Evolutionary conservation across 1,140 invertebrate species (phyloP).

Genomic region (Adoxophyes honmai): DNA sequence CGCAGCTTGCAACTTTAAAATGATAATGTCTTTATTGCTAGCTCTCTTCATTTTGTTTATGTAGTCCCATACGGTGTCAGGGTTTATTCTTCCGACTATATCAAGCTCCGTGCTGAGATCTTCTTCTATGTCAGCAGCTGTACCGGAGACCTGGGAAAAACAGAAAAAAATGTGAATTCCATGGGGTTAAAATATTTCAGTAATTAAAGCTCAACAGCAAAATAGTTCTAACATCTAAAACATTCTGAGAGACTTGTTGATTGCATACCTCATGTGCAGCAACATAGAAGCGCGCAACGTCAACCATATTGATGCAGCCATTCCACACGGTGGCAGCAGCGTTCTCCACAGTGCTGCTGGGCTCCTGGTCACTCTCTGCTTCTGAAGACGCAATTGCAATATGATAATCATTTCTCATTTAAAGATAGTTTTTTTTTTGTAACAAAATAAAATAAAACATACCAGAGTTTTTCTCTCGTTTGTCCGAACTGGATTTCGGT

Average conservation of each 20-base stretch:
- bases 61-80: conserved; percentile 96
- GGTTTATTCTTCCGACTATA: conserved; percentile 93
- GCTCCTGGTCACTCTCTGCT: conserved; percentile 80
- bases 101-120: conserved; percentile 89
- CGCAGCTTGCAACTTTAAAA: conserved; percentile 88
- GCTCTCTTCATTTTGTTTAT: conserved; percentile 93
- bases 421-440: too few relatives aligned
- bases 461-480: conserved; percentile 71
- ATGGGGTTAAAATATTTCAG: neutral
- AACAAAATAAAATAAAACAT: too few relatives aligned
- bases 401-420: too few relatives aligned
- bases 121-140: conserved; percentile 82
- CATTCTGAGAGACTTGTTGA: neutral
- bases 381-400: conserved; percentile 39
- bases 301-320: conserved; percentile 92
- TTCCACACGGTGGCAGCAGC: conserved; percentile 84
- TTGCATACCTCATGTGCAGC: conserved; percentile 84
- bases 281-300: conserved; percentile 93
- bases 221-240: too few relatives aligned
- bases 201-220: too few relatives aligned
- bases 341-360: conserved; percentile 78
- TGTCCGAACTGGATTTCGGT: conserved; percentile 34
- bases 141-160: conserved; percentile 78
- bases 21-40: conserved; percentile 91
- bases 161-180: conserved; percentile 20